Base-by-base conservation (phyloP, 2,113 vertebrate genomes). In the Eolophus roseicapilla region DNA sequence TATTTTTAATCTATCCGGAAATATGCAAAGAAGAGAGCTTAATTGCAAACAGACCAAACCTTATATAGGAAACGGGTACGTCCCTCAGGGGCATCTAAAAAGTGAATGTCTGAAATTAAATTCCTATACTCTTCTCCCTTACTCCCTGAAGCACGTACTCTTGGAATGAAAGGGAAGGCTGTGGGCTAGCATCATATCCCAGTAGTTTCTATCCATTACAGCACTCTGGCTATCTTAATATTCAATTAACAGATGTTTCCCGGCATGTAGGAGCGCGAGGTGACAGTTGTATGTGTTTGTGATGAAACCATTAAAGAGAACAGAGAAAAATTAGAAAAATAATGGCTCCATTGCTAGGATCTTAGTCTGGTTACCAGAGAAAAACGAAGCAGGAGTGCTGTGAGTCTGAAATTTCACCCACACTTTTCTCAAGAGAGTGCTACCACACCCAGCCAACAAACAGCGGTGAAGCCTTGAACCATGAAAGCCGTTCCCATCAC, bases 1-100 rank as follows among this genome's bases (percentile, higher is more conserved):
- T 98, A 98, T 98, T 98, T 98, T 98, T 98, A 98, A 98, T 98
- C 97, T 97, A 20, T 93, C 98, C 71, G 86, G 97, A 98, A 98
- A 97, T 98, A 98, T 97, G 97, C 97, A 97, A 96, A 98, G 96
- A 97, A 93, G 95, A 97, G 85, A 96, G 60, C 92, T 97, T 98
- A 98, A 98, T 97, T 98, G 95, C 98, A 97, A 98, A 98, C 98
- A 98, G 98, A 98, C 94, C 93, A 93, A 96, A 97, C 97, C 97
- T 97, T 98, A 97, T 97, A 96, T 98, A 98, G 97, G 96, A 98
- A 98, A 97, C 96, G 96, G 92, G 92, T 92, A 92, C 25, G 23
- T 95, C 98, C 96, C 98, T 96, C 0, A 46, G 94, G 96, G 97
- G 92, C 97, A 98, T 96, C 97, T 98, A 97, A 97, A 97, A 97